Percentiles rank a stretch among this genome's conserved stretches.
phyloP scores from a whole-genome alignment of 2,797 vertebrate species.

The Falco rusticolus region DNA sequence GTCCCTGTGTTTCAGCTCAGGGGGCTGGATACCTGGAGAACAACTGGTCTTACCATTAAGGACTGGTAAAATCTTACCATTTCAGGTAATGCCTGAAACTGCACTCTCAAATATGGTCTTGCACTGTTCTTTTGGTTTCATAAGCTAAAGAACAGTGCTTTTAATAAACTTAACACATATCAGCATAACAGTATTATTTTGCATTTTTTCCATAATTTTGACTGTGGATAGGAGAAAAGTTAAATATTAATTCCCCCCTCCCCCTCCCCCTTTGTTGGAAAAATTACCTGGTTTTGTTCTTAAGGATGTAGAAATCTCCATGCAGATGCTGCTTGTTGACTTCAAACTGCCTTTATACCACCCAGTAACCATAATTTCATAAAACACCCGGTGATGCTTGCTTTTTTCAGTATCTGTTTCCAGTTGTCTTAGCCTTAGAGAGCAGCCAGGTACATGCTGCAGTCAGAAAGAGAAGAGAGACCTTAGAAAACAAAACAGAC shows the following conservation, averaged over 20 bases:
- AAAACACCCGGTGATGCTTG: neutral
- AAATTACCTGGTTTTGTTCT: neutral
- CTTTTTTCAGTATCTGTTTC: neutral
- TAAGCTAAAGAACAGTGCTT: neutral
- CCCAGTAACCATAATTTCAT: neutral
- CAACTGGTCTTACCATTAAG: too few relatives aligned
- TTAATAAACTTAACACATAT: accelerated
- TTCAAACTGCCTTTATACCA: neutral
- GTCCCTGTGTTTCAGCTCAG: too few relatives aligned
- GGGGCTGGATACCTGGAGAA: too few relatives aligned
- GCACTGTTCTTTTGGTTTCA: accelerated
- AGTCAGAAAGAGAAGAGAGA: neutral
- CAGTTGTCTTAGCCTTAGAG: neutral
- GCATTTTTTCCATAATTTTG: neutral
- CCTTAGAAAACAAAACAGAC: neutral
- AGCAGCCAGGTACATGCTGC: neutral
- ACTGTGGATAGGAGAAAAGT: neutral
- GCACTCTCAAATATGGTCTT: accelerated
- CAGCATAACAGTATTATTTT: neutral
- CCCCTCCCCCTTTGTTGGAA: too few relatives aligned
- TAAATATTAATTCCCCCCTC: neutral
- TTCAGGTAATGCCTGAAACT: accelerated
- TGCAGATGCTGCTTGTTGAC: neutral
- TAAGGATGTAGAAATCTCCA: neutral
- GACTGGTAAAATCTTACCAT: too few relatives aligned